phyloP scores from a whole-genome alignment of 2,888 invertebrate species.

The Acronicta alni region DNA sequence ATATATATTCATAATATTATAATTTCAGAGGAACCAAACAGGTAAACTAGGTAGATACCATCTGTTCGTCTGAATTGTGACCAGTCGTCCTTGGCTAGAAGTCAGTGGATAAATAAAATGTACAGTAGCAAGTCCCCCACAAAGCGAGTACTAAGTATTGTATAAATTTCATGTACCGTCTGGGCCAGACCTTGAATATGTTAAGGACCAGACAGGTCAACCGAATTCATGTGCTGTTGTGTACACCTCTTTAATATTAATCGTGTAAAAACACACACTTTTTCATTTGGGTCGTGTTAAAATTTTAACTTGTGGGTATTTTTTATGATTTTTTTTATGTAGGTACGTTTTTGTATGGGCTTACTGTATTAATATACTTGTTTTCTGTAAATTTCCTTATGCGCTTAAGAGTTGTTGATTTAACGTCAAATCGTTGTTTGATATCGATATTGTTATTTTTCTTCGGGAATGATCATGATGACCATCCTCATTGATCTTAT shows the following conservation, averaged over 20 bases:
- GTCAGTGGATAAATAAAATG: constrained; percentile 59
- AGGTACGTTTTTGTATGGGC: constrained; percentile 15
- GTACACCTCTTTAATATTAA: constrained; percentile 73
- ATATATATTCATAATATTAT: constrained; percentile 23
- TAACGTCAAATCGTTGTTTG: no score
- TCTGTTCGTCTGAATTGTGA: constrained; percentile 49
- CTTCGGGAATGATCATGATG: no score
- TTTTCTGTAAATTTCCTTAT: constrained; percentile 1
- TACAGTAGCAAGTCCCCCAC: constrained; percentile 46
- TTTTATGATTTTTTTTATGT: constrained; percentile 34
- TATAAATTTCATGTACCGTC: constrained; percentile 54
- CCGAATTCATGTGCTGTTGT: constrained; percentile 64
- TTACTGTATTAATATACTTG: constrained; percentile 16
- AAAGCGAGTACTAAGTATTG: constrained; percentile 45
- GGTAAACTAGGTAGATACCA: constrained; percentile 36
- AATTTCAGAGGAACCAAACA: constrained; percentile 46
- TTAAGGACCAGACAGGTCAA: constrained; percentile 70
- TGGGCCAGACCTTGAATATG: constrained; percentile 63
- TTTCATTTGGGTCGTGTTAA: constrained; percentile 42
- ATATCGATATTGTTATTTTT: no score
- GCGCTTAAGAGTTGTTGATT: no score
- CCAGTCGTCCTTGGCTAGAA: constrained; percentile 60
- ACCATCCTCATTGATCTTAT: no score
- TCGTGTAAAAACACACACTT: constrained; percentile 46
- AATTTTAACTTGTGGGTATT: constrained; percentile 39